These are phyloP conservation scores for Harmothoe impar DNA, from an alignment of 2,888 invertebrate species.

Conservation along the genomic window DNA sequence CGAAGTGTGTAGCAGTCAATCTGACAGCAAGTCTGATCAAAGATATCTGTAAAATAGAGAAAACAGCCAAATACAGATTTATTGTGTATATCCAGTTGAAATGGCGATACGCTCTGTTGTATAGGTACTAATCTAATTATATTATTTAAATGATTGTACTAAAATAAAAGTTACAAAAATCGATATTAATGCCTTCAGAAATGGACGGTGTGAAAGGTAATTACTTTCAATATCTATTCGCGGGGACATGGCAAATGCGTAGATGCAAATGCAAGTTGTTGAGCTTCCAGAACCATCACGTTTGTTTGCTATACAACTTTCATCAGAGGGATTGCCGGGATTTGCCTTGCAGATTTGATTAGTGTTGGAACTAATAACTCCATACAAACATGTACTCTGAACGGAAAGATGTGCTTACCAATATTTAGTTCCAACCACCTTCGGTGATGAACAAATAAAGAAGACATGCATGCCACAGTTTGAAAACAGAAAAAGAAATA, in stretches of 20 bases:
- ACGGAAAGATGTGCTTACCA: slow-evolving; percentile 22
- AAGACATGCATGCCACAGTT: background rate
- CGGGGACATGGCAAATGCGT: too few relatives aligned
- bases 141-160: too few relatives aligned
- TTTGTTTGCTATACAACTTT: too few relatives aligned
- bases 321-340: background rate
- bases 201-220: too few relatives aligned
- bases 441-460: slow-evolving; percentile 1
- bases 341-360: background rate
- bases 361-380: background rate
- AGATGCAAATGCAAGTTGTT: too few relatives aligned
- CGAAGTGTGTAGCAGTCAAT: slow-evolving; percentile 76
- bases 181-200: too few relatives aligned
- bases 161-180: too few relatives aligned
- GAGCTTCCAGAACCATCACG: background rate
- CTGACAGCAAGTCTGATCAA: slow-evolving; percentile 72
- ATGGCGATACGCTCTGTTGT: too few relatives aligned
- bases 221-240: too few relatives aligned
- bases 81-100: too few relatives aligned
- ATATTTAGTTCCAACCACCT: slow-evolving; percentile 23
- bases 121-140: background rate
- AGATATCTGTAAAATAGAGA: slow-evolving; percentile 64
- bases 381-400: background rate
- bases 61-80: background rate
- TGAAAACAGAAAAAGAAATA: background rate